These are phyloP conservation scores for Potorous gilbertii DNA, from an alignment of 2,797 vertebrate genomes.

Conservation along the genomic window DNA sequence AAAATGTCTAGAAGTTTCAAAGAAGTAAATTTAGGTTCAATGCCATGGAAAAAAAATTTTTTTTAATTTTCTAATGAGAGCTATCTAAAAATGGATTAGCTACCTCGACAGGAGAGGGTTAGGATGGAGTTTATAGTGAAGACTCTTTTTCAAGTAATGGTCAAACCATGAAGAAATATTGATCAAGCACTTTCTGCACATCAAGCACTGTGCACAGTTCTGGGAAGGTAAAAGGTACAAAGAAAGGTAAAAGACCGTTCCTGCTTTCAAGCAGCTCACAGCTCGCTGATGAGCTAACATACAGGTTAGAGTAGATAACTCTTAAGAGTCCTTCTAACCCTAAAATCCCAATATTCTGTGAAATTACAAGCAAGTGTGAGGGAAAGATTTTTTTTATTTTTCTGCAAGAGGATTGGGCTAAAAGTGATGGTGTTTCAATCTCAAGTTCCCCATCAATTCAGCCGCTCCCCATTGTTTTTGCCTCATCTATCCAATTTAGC, in stretches of 20 bases:
- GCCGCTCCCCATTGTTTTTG: neutral
- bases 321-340: neutral
- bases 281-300: neutral
- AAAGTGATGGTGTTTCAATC: neutral
- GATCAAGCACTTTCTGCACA: neutral
- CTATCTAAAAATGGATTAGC: neutral
- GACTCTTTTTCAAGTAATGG: neutral
- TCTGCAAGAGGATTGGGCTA: neutral
- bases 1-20: neutral
- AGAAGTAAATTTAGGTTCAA: neutral
- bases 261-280: neutral
- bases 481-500: neutral
- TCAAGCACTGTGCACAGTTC: neutral
- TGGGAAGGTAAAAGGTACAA: neutral
- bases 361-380: neutral
- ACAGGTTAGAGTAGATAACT: neutral
- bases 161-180: neutral
- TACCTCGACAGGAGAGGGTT: neutral
- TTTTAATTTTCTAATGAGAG: neutral
- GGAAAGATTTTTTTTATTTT: neutral
- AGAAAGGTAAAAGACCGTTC: neutral
- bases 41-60: neutral
- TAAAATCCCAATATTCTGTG: neutral
- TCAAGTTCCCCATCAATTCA: neutral
- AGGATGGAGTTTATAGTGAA: neutral